A percentile compares a stretch with the other conserved stretches of the same genome.
Conservation (phyloP, 2,888 invertebrate species). For the Mythimna ferrago region DNA sequence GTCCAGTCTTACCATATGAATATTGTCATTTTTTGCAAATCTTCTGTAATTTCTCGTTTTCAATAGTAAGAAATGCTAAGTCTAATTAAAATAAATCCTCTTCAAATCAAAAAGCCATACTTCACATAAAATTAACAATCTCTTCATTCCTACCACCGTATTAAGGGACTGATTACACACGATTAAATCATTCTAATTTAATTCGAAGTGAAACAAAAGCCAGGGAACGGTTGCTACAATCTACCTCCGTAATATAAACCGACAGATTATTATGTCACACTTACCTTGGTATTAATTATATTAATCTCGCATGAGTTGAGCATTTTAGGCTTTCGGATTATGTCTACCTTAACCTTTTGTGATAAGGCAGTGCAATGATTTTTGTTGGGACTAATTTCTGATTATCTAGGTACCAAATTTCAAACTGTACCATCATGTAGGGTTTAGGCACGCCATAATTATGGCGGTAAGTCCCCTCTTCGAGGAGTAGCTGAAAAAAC, state of each 20-base stretch:
- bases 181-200: slow-evolving; percentile 31
- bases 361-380: slow-evolving; percentile 1
- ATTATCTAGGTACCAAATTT: not conserved
- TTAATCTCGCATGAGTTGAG: slow-evolving; percentile 34
- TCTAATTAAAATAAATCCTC: not conserved
- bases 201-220: slow-evolving; percentile 26
- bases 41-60: not conserved
- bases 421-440: no score
- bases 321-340: slow-evolving; percentile 18
- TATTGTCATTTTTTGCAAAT: not conserved
- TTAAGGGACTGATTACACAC: slow-evolving; percentile 38
- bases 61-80: not conserved
- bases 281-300: slow-evolving; percentile 42
- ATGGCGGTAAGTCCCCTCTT: no score
- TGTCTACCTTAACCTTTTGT: slow-evolving; percentile 7
- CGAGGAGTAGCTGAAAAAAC: no score
- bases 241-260: slow-evolving; percentile 25
- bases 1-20: no score
- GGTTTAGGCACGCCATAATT: no score
- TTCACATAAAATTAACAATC: slow-evolving; percentile 11
- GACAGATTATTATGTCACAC: slow-evolving; percentile 46
- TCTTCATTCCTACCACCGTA: not conserved
- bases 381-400: slow-evolving; percentile 1
- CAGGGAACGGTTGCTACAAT: slow-evolving; percentile 21
- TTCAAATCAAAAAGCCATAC: slow-evolving; percentile 6